Base-by-base conservation (phyloP, 1,140 invertebrate species). In the Aporrectodea caliginosa region DNA sequence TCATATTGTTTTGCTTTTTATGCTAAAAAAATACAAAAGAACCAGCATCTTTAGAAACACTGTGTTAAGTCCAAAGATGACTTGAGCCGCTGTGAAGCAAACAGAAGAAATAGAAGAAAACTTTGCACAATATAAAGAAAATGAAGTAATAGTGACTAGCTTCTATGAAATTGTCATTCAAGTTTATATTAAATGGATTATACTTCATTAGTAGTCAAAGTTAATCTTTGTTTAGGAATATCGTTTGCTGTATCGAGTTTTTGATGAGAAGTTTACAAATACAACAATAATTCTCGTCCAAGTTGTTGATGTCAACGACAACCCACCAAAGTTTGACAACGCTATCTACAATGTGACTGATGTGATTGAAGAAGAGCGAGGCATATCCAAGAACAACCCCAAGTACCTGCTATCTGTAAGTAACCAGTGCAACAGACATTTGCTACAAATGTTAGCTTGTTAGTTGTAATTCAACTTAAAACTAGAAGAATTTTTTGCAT, bases 241-340 rank as follows among this genome's bases (percentile, higher is more conserved):
- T 58, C 29, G 69, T 2, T 58, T 78, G n/a, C 16, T 22, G 33
- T 78, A 78, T 30, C 43, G 69, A 78, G 77, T 58, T 1, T 78
- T 78, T 71, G 77, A 78, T 58, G 77, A 70, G 16, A 78, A 78
- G 34, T 78, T 69, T 30, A 22, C 27, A 2, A 71, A 31, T 27
- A 33, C 34, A 16, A 69, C 77, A 14, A 71, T 30, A 69, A 33
- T 78, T 27, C n/a, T 34, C 16, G 34, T 78, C 1, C 31, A 78
- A 69, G 77, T 78, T 22, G 69, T 35, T 31, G 77, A 78, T 58
- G 77, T 78, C 29, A 78, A 78, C 34, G 77, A 78, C 69, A 78
- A 78, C 27, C 27, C 77, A 2, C 77, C 77, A 33, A 71, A 16
- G 27, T 78, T 78, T 33, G 77, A 78, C 77, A 69, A 78, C n/a